Conservation (phyloP, 2,797 vertebrate species). For the Pipistrellus pipistrellus region DNA sequence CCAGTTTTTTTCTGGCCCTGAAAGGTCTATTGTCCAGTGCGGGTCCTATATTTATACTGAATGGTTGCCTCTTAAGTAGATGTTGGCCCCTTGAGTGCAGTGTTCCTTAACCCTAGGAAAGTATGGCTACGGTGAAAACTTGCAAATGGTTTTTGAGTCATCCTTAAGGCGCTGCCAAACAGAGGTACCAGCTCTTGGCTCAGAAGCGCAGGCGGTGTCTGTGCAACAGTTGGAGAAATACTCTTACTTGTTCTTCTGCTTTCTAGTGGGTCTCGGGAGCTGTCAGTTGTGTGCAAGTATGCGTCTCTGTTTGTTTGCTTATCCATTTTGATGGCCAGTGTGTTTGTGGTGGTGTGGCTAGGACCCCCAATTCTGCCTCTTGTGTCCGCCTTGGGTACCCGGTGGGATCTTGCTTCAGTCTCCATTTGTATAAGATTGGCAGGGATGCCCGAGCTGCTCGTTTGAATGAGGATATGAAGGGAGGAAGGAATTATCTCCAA, state of each 20-base stretch:
- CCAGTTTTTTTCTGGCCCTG: constrained; percentile 54
- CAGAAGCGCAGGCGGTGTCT: constrained; percentile 35
- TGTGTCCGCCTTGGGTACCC: not conserved
- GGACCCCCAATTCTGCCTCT: not conserved
- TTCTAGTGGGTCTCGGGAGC: not conserved
- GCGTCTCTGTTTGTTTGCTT: not conserved
- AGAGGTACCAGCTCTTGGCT: not conserved
- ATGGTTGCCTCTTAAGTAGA: constrained; percentile 74
- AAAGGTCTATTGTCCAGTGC: constrained; percentile 78
- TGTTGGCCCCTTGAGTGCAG: not conserved
- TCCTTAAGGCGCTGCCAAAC: not conserved
- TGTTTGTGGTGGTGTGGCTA: not conserved
- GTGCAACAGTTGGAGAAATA: not conserved
- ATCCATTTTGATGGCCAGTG: not conserved
- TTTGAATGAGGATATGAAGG: constrained; percentile 61
- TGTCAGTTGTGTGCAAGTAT: not conserved
- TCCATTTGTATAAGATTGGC: not conserved
- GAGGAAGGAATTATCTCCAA: constrained; percentile 24
- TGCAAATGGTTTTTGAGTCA: not conserved
- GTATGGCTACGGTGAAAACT: not conserved
- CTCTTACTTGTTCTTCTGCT: not conserved
- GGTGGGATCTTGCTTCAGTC: not conserved
- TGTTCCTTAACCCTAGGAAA: not conserved
- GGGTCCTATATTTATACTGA: constrained; percentile 78
- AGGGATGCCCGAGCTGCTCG: not conserved